Evolutionary conservation across 2,797 vertebrate species (phyloP), one percentile per base, ranked within the genome.

Genomic region (Platalea minor): DNA sequence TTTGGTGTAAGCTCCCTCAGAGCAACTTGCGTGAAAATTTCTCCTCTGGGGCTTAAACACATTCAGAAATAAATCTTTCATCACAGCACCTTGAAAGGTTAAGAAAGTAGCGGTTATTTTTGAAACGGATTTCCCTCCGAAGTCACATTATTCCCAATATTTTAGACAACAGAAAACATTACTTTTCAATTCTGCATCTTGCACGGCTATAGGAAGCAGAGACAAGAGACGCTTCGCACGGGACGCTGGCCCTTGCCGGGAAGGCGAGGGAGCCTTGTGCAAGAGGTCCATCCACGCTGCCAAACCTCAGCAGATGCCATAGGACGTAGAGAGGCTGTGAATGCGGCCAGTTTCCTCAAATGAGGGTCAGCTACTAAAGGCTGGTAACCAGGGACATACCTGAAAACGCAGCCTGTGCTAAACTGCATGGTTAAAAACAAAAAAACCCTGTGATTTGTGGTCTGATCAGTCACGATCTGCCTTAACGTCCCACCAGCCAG

Each of bases 21-120:
- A 88, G 79, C 11, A 81, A 65, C 53, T 87, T 11, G 6, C 1
- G 0, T 75, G 91, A 91, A 95, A 73, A 89, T 75, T 68, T 88
- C 43, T 82, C 41, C 94, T 93, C 63, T 88, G 93, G 79, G 93
- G 41, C 78, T 95, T 95, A 80, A 92, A 78, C 19, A 37, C 46
- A 7, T 67, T 75, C 63, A 92, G 61, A 96, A 57, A 46, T 28
- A 31, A 2, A 29, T 46, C 74, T 74, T 91, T 63, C 72, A 68
- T 46, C 77, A 41, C 31, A 64, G 48, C 61, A 79, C 75, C 96
- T 84, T 81, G 80, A 65, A 82, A 92, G 48, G 39, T 35, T 21
- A 69, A 83, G 65, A 81, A 83, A 85, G 50, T 8, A 41, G 37
- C 0, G 0, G 16, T 31, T 83, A 31, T 65, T 90, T 94, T 81